phyloP scores from a whole-genome alignment of 2,113 vertebrate genomes.

The Cercopithecus mona region DNA sequence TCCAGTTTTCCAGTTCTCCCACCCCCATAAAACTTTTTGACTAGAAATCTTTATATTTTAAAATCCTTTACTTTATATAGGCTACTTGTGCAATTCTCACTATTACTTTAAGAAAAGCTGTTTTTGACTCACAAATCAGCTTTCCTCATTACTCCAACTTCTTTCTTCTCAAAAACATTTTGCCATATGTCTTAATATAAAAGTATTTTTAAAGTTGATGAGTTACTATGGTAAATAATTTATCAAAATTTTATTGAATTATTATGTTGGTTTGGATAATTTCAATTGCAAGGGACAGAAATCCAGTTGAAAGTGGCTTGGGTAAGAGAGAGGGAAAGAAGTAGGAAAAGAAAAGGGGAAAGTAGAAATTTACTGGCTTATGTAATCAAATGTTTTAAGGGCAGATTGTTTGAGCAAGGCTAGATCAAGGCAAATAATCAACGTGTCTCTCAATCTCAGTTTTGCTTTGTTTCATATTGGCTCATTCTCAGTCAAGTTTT shows the following conservation, averaged over 20 bases:
- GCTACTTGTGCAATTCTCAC: background rate
- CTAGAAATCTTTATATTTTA: background rate
- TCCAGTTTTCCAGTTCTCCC: background rate
- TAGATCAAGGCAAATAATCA: background rate
- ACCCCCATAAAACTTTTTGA: background rate
- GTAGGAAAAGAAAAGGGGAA: background rate
- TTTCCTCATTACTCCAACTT: background rate
- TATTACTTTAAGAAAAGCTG: background rate
- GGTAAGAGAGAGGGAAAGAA: background rate
- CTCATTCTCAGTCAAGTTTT: background rate
- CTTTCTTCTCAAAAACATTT: background rate
- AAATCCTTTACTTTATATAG: background rate
- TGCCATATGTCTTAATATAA: background rate
- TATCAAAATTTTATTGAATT: background rate
- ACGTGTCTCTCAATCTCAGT: background rate
- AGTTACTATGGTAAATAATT: background rate
- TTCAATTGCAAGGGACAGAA: background rate
- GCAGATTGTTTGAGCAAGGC: background rate
- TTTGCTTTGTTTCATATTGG: background rate
- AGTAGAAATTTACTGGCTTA: background rate
- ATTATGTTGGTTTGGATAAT: background rate
- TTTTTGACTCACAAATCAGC: background rate
- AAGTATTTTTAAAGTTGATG: background rate
- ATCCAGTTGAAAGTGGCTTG: background rate
- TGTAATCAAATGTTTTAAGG: background rate